phyloP scores from a whole-genome alignment of 2,888 invertebrate species.

The Drosophila buzzatii region DNA sequence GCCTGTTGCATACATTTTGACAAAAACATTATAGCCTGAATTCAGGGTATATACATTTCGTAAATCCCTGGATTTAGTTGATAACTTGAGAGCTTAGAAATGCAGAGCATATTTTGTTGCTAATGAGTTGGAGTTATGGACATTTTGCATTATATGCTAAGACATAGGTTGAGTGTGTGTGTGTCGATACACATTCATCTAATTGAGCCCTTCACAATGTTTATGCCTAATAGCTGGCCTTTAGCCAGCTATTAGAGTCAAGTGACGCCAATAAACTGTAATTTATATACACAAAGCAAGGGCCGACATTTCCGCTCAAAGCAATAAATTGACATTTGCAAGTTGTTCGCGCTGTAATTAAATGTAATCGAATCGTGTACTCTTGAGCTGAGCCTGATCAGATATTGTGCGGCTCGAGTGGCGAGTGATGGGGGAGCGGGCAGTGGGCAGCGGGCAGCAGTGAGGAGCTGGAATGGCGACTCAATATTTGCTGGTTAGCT shows the following conservation, averaged over 20 bases:
- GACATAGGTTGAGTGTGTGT: neutral
- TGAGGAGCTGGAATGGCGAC: neutral
- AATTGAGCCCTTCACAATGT: slow-evolving; percentile 4
- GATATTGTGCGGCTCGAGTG: neutral
- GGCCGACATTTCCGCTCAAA: slow-evolving; percentile 26
- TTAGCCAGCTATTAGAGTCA: slow-evolving; percentile 10
- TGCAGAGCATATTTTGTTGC: neutral
- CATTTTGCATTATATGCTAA: neutral
- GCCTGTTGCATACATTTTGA: no score
- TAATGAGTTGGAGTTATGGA: neutral
- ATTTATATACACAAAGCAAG: slow-evolving; percentile 5
- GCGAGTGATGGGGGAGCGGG: neutral
- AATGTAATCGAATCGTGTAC: slow-evolving; percentile 49
- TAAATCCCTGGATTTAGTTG: neutral
- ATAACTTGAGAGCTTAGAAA: neutral
- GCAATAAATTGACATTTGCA: slow-evolving; percentile 37
- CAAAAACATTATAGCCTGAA: no score
- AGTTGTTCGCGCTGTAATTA: slow-evolving; percentile 63
- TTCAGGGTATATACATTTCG: neutral
- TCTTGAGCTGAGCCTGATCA: slow-evolving; percentile 1
- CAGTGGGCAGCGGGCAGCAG: neutral
- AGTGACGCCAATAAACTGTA: slow-evolving; percentile 18
- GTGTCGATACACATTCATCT: neutral
- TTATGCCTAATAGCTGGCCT: slow-evolving; percentile 27
- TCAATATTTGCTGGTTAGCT: neutral